These are phyloP conservation scores for Coluber constrictor DNA, from an alignment of 2,797 vertebrate species.

Conservation along the genomic window DNA sequence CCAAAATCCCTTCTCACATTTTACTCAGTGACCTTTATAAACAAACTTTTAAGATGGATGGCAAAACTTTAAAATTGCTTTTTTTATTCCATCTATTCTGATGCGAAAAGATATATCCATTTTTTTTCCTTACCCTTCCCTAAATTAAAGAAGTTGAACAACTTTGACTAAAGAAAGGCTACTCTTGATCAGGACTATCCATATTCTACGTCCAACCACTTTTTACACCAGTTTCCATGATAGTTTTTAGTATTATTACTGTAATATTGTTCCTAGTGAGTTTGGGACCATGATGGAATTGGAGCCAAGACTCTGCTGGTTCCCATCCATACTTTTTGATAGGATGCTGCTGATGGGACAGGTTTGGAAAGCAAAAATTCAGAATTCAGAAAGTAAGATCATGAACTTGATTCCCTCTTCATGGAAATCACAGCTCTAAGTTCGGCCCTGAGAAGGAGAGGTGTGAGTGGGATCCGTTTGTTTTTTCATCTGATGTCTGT, in stretches of 20 bases:
- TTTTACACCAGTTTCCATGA: not conserved
- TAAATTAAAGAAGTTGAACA: not conserved
- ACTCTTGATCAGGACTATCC: not conserved
- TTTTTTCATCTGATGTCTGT: not conserved
- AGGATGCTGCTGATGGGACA: not conserved
- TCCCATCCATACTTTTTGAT: not conserved
- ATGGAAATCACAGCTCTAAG: not conserved
- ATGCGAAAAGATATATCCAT: not conserved
- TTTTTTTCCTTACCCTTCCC: too few relatives aligned
- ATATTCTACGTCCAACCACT: not conserved
- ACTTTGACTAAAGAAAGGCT: not conserved
- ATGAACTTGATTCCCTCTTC: not conserved
- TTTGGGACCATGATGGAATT: not conserved
- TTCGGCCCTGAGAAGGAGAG: accelerated
- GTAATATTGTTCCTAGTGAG: not conserved
- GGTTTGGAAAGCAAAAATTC: not conserved
- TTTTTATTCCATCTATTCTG: not conserved
- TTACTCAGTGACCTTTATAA: not conserved
- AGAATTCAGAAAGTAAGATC: not conserved
- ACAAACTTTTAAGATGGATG: not conserved
- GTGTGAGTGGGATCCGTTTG: not conserved
- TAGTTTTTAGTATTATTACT: not conserved
- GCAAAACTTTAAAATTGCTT: not conserved
- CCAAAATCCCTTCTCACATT: not conserved
- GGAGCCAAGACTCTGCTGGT: not conserved